Conservation (phyloP, 2,113 vertebrate species). For the Mixornis gularis region DNA sequence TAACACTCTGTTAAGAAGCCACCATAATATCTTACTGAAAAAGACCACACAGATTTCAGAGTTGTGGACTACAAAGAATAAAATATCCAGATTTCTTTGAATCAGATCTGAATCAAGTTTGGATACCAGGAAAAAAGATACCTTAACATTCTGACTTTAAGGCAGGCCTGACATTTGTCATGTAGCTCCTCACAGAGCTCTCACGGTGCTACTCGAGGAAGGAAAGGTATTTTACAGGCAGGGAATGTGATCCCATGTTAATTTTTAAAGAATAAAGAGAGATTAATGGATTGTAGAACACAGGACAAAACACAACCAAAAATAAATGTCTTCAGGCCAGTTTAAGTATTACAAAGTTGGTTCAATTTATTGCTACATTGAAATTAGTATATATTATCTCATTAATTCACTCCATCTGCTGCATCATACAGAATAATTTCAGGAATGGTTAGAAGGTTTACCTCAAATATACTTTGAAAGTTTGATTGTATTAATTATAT, state of each 20-base stretch:
- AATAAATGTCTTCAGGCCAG: background rate
- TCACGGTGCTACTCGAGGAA: background rate
- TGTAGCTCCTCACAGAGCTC: background rate
- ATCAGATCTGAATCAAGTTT: background rate
- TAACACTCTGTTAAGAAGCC: background rate
- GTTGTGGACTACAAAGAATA: background rate
- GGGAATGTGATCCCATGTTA: background rate
- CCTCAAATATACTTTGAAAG: background rate
- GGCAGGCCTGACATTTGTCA: background rate
- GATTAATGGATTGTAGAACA: background rate
- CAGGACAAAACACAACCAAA: background rate
- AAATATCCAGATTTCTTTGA: background rate
- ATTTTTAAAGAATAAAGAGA: background rate
- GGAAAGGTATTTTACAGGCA: background rate
- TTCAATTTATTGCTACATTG: background rate
- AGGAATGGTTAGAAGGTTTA: background rate
- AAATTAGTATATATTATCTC: background rate
- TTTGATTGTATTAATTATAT: background rate
- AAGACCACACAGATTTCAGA: background rate
- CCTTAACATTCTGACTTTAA: background rate
- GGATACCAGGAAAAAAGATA: background rate
- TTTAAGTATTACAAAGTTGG: background rate
- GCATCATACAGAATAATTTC: background rate
- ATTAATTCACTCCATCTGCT: background rate
- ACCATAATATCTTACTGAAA: background rate